Conservation (phyloP, 1,140 invertebrate genomes). For the Mactra quadrangularis region DNA sequence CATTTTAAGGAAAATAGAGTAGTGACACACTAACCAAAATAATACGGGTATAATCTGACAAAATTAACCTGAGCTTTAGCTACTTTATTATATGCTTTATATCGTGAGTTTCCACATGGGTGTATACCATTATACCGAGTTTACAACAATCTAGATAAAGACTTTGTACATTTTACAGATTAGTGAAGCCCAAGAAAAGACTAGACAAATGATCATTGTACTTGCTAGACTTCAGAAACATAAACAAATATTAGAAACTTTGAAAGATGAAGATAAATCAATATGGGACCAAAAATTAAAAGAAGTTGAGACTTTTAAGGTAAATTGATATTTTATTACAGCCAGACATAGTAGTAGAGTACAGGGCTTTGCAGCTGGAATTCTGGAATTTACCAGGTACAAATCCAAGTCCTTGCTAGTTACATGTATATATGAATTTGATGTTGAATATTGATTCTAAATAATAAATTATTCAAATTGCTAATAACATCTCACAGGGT, state of each 20-base stretch:
- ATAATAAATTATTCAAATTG: too few species aligned
- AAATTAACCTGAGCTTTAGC: too few species aligned
- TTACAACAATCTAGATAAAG: too few species aligned
- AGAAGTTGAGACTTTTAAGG: constrained; percentile 43
- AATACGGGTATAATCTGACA: too few species aligned
- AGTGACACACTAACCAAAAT: too few species aligned
- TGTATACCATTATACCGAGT: too few species aligned
- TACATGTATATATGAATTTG: background rate
- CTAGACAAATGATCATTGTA: constrained; percentile 39
- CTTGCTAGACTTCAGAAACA: constrained; percentile 55
- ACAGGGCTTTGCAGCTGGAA: background rate
- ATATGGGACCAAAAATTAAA: constrained; percentile 59
- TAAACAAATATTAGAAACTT: constrained; percentile 31
- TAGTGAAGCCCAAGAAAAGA: constrained; percentile 53
- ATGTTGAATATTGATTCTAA: background rate
- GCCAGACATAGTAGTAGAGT: background rate
- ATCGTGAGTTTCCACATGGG: too few species aligned
- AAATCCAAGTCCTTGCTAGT: background rate
- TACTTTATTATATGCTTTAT: too few species aligned
- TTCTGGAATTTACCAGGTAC: background rate
- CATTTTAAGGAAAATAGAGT: too few species aligned
- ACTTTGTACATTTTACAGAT: constrained; percentile 16
- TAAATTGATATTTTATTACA: background rate
- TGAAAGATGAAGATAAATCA: constrained; percentile 37
- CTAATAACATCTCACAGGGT: too few species aligned